Base-by-base conservation (phyloP, 2,888 invertebrate species). In the Oligia strigilis region DNA sequence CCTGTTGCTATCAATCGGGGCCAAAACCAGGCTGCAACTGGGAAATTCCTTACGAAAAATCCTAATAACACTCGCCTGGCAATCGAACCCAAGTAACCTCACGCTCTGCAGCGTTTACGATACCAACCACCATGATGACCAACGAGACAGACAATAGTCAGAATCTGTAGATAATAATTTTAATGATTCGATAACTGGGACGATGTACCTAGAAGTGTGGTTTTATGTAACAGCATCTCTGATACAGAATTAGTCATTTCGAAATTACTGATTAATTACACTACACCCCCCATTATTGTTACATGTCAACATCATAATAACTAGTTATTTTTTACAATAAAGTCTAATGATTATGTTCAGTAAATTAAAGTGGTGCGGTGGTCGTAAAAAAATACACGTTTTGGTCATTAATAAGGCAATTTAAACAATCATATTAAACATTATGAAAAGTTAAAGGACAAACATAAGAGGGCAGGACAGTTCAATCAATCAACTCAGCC, bases 321-420 rank as follows among this genome's bases (percentile, higher is more conserved):
- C 5, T 72, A 46, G 23, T 43, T 17, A 23, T 75, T 29, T n/a
- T 46, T 46, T 46, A 2, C 4, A 17, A 23, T 23, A 67, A 60
- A 52, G 43, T 69, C 13, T 43, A 52, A 43, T 62, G 8, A 78
- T 62, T 62, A 23, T 64, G 43, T n/a, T 71, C 23, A 70, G 70
- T 23, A 52, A 52, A 78, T 70, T 36, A 70, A 36, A 36, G 40
- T 11, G n/a, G 62, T n/a, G 36, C 8, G 4, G 4, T 2, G 58
- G 23, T 23, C 29, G 29, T 52, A 52, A 49, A 76, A 77, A 49
- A 17, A 8, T 1, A 17, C 23, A 67, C 17, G 40, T 52, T 77
- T 60, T 17, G 9, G 1, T 66, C 11, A 49, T 49, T 14, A 66
- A 58, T 6, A 49, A 11, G n/a, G 8, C 23, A 19, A 66, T 58